Evolutionary conservation across 37 sponge, comb jelly and placozoan genomes (phyloP), one percentile per base, ranked within the genome.

Genomic region (Haliclona indistincta): DNA sequence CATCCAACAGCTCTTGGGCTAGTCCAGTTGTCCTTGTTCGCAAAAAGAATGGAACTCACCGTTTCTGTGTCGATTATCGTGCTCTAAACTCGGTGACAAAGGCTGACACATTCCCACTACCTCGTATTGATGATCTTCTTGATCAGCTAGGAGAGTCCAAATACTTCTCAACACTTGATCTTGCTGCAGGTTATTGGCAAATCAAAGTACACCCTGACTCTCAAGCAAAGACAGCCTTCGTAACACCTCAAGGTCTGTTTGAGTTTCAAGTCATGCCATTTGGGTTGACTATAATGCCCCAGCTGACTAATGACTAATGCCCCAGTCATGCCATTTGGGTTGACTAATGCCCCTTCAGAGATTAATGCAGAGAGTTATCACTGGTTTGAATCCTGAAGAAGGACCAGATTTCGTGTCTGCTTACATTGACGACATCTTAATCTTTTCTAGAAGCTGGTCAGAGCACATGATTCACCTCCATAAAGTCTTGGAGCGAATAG

Each of bases 291-390:
- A n/a, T n/a, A n/a, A n/a, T n/a, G n/a, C n/a, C n/a, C n/a, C n/a
- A n/a, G n/a, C n/a, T n/a, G n/a, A n/a, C n/a, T n/a, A n/a, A n/a
- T n/a, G n/a, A n/a, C 39, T 7, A 73, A 73, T 55, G 74, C 74
- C 41, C 74, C 74, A 20, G 62, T 39, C 28, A 73, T n/a, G n/a
- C n/a, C n/a, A n/a, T n/a, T n/a, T n/a, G n/a, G n/a, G 54, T 25
- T 77, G 40, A 65, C 33, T 38, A 82, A 82, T 53, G 75, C 75
- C 39, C 76, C 83, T 82, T 47, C 84, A 82, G 55, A 56, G 76
- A 15, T 42, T 82, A 22, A 84, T 84, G 76, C 64, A 84, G 37
- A 6, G 35, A 4, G 84, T 84, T 33, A 44, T 84, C 38, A 22
- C 45, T 15, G 84, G 70, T 2, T 34, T 84, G 33, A 68, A 43